Base-by-base conservation (phyloP, 2,888 invertebrate species). In the Graphium colonna region DNA sequence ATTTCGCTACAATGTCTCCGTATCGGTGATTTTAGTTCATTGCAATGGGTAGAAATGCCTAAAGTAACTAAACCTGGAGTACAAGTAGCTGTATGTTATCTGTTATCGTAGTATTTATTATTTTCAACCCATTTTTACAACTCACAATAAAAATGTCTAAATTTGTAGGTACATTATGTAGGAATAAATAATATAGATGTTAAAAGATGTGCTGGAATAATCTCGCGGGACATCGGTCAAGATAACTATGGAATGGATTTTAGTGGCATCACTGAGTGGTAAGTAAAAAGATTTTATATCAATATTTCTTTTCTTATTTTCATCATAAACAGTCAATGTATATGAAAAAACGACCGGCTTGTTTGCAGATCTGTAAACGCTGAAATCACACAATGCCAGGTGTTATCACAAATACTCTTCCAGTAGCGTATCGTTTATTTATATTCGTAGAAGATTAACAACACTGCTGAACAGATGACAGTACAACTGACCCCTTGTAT, bases 161-260 rank as follows among this genome's bases (percentile, higher is more conserved):
- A 28, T 45, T 50, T 49, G 4, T 50, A 64, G 63, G 65, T 62
- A 21, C 58, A 57, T 18, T 63, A 60, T n/a, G 60, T 62, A 16
- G 63, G 65, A 7, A 12, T 64, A 12, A 73, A 71, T 39, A 51
- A 55, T 0, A 39, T 49, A 9, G 81, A 83, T 18, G 62, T 64
- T 1, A 66, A 69, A 16, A 68, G 60, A 60, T 74, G 75, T n/a
- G 59, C 57, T 7, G 79, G 73, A 18, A 59, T 58, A 15, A 57
- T 65, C 43, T 50, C 63, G 28, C 57, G 1, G 16, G 21, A 48
- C 3, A 39, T 40, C 3, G 9, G 33, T 44, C 54, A 44, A 55
- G 63, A 13, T 55, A 44, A 55, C 2, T 80, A 64, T 52, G 81
- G 82, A 31, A 79, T 81, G 76, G 83, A 83, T 53, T 83, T 79